Evolutionary conservation across 2,888 invertebrate genomes (phyloP), one percentile per base, ranked within the genome.

Genomic region (Cryptocheilus praepositus): DNA sequence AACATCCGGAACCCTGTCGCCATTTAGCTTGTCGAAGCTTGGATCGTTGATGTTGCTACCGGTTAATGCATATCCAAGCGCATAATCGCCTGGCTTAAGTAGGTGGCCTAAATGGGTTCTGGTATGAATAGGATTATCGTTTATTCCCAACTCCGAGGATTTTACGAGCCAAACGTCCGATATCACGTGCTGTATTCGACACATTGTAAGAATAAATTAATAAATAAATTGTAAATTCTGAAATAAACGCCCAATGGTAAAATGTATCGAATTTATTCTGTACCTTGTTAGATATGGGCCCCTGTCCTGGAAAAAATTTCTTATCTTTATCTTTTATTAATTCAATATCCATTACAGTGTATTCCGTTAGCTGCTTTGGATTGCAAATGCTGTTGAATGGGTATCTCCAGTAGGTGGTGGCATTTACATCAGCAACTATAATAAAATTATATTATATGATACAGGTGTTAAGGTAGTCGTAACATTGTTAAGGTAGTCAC

Each of bases 161-260:
- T 94, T 94, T 0, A 97, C 95, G 0, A 99, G 92, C 97, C 98
- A 99, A 36, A 96, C 94, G 89, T 99, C 98, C 4, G 97, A 95
- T 58, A 98, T 90, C 2, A 95, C 93, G 89, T 98, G 98, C 90
- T 93, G 81, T 74, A 36, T 36, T 54, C 18, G 1, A 43, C 19
- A 36, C 8, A 55, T 19, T 18, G 18, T 56, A 43, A n/a, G n/a
- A n/a, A n/a, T n/a, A 7, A 19, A 5, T 18, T 52, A 52, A 3
- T 52, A 56, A 16, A 66, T 64, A 55, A 60, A 61, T 55, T 2
- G n/a, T 45, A 8, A 57, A 3, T 52, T 43, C n/a, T 36, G 53
- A 44, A 19, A 21, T 19, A 4, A 8, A 53, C 13, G 53, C 25
- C 22, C 11, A 2, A 22, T 21, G 11, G 16, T n/a, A n/a, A n/a